Evolutionary conservation across 2,797 vertebrate species (phyloP).

Genomic region (Pelobates cultripes): DNA sequence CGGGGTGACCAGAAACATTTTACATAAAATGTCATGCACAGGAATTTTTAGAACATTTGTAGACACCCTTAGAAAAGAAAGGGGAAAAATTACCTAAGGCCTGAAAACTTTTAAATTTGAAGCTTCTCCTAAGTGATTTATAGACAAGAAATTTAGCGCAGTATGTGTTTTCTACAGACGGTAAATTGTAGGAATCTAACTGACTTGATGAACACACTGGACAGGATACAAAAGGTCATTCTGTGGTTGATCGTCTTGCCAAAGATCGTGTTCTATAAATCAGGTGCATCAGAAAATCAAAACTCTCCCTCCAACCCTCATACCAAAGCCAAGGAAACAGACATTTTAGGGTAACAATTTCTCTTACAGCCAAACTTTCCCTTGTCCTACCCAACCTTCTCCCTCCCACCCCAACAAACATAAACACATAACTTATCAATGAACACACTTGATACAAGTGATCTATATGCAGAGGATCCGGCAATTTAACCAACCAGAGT

Average conservation of each 20-base stretch:
- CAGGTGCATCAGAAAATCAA: conserved; percentile 82
- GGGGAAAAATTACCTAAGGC: not conserved
- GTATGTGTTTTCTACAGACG: conserved; percentile 42
- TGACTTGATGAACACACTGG: conserved; percentile 64
- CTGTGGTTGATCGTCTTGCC: conserved; percentile 74
- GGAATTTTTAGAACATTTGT: not conserved
- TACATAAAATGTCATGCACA: not conserved
- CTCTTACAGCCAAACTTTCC: conserved; percentile 81
- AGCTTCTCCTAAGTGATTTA: not conserved
- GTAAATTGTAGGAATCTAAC: conserved; percentile 60
- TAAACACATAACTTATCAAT: conserved; percentile 86
- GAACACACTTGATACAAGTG: conserved; percentile 89
- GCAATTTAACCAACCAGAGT: conserved; percentile 85
- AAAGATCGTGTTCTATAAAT: conserved; percentile 88
- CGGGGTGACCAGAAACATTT: too few relatives aligned
- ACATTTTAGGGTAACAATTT: conserved; percentile 77
- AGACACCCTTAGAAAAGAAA: not conserved
- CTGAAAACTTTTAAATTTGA: not conserved
- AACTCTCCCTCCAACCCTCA: conserved; percentile 67
- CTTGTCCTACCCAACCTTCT: conserved; percentile 36
- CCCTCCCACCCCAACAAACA: conserved; percentile 62
- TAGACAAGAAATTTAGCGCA: not conserved
- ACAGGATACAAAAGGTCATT: conserved; percentile 84
- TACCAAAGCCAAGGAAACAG: conserved; percentile 80
- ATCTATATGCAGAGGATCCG: conserved; percentile 86